Evolutionary conservation across 2,888 invertebrate species (phyloP).

Genomic region (Leptothorax acervorum): DNA sequence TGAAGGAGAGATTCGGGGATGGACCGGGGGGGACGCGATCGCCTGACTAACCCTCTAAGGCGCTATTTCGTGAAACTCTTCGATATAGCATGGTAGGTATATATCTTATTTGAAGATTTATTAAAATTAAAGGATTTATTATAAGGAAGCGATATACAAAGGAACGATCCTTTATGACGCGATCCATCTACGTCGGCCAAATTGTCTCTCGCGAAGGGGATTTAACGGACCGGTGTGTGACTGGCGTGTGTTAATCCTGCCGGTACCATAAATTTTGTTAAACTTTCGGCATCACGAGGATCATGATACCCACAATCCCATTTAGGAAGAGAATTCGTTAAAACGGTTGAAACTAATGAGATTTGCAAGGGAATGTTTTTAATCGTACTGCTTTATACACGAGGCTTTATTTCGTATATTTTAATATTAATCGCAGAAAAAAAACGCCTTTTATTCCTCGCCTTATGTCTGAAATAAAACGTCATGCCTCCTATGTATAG

Average conservation of each 20-base stretch:
- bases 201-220: not conserved
- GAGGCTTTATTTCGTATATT: not conserved
- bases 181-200: not conserved
- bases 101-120: slow-evolving; percentile 9
- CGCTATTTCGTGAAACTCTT: not conserved
- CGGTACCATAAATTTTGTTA: slow-evolving; percentile 29
- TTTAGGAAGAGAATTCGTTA: slow-evolving; percentile 1
- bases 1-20: not conserved
- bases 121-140: slow-evolving; percentile 31
- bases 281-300: not conserved
- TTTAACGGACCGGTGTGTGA: not conserved
- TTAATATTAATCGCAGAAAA: slow-evolving; percentile 5
- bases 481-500: not conserved
- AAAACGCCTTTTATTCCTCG: not conserved
- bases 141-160: not conserved
- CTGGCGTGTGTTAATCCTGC: slow-evolving; percentile 20
- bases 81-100: too few species aligned
- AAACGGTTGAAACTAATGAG: not conserved
- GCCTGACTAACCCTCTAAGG: not conserved
- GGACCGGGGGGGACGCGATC: not conserved
- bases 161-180: not conserved
- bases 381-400: not conserved
- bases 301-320: not conserved
- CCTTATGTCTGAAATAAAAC: not conserved
- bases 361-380: not conserved